Evolutionary conservation across 2,113 vertebrate species (phyloP), one percentile per base, ranked within the genome.

Genomic region (Pavo muticus): DNA sequence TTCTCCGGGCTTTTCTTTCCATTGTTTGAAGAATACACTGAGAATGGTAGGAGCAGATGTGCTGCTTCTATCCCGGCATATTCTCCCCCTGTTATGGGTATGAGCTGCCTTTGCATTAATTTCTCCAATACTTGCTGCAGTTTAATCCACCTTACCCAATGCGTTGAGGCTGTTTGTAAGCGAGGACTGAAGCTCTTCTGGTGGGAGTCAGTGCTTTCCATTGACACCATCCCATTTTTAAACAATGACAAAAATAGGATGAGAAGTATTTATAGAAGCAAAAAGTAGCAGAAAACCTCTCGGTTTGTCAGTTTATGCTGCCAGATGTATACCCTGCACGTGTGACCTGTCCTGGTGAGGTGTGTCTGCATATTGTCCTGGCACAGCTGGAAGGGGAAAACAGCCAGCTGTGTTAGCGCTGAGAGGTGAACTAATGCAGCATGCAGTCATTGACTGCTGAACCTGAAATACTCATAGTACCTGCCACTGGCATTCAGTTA

Each of bases 11-110:
- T 95, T 97, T 97, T 97, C 94, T 97, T 97, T 81, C 87, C 79
- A 76, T 96, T 97, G 91, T 96, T 89, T 92, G 82, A 83, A 87
- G 87, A 93, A 96, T 93, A 86, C 88, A 90, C 91, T 85, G 89
- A 94, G 88, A 92, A 97, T 87, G 91, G 59, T 87, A 81, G 83
- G 91, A 97, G 96, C 97, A 97, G 97, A 97, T 96, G 97, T 89
- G 87, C 86, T 75, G 79, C 65, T 85, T 88, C 90, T 95, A 6
- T 93, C 91, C 17, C 3, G 86, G 87, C 68, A 87, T 91, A 61
- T 84, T 93, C 86, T 63, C 35, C 68, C 74, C 57, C 79, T 87
- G 2, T 50, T 87, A 48, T 37, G 68, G 90, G 68, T 91, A 75
- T 1, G 44, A 83, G 60, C 81, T 95, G 84, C 69, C 56, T 89